A percentile compares a stretch with the other conserved stretches of the same genome.
Conservation (phyloP, 2,113 vertebrate species). For the Elaphurus davidianus region DNA sequence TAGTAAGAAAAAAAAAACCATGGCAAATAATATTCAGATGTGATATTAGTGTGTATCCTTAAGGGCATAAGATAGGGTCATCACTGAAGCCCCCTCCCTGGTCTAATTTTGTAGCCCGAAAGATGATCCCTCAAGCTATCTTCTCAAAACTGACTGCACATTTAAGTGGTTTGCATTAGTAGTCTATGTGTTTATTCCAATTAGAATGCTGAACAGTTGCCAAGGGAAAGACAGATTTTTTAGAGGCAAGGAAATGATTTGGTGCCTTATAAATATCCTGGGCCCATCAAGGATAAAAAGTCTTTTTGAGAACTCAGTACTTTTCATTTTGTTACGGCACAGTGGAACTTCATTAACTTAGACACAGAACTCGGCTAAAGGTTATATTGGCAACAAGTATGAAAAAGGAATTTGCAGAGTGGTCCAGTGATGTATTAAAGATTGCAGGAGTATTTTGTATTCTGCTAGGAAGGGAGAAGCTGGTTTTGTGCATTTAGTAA, state of each 20-base stretch:
- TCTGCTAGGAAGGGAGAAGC: background rate
- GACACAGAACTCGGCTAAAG: background rate
- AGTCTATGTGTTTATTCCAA: background rate
- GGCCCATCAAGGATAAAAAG: background rate
- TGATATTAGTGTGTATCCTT: background rate
- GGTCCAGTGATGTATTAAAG: background rate
- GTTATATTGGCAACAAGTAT: background rate
- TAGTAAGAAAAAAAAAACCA: background rate
- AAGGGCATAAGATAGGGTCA: background rate
- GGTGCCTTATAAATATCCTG: background rate
- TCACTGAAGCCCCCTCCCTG: background rate
- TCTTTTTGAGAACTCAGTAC: background rate
- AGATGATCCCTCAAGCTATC: background rate
- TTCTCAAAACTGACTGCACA: background rate
- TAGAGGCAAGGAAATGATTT: conserved; percentile 25
- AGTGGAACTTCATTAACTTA: conserved; percentile 1
- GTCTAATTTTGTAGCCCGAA: background rate
- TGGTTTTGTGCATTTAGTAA: background rate
- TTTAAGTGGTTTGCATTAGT: background rate
- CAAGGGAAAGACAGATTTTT: background rate
- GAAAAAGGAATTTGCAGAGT: background rate
- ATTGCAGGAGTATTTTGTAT: background rate
- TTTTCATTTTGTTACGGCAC: background rate
- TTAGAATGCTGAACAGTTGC: background rate
- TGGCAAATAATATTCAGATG: background rate